Base-by-base conservation (phyloP, 2,888 invertebrate genomes). In the Calameuta idolon region DNA sequence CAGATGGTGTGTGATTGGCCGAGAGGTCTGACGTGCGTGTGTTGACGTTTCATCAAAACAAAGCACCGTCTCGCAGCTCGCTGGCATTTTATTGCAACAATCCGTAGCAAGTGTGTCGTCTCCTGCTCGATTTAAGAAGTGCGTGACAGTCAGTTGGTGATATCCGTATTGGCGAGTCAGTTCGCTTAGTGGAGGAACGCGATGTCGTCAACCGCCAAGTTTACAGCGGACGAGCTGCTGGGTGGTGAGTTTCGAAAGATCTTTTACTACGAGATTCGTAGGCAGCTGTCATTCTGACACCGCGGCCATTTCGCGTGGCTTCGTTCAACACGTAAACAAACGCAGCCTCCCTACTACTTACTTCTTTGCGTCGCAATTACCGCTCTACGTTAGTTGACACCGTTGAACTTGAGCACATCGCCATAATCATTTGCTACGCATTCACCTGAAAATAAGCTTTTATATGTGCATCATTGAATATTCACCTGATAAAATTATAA, bases 21-120 rank as follows among this genome's bases (percentile, higher is more conserved):
- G 81, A 76, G 15, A 77, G 34, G 73, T 76, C 80, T 86, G 86
- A 87, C 85, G 86, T 84, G 83, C 82, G 82, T 85, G 84, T 87
- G 89, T 88, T 89, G 90, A 89, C 87, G 89, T 89, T 89, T 85
- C 85, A 82, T 89, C 89, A 90, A 90, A 90, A 90, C 90, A 90
- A 90, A 90, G 90, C 87, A 87, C 81, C 80, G 82, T 85, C 86
- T 84, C 80, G 81, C 81, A 82, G 81, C 81, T 79, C 33, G 75
- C 34, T 77, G 79, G 85, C 88, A 89, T 88, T 89, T 87, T 85
- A 84, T 85, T 83, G 83, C 81, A 80, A 85, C 82, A 79, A 82
- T 83, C 83, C 86, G 86, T 79, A 74, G 86, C 76, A 84, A 84
- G 85, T 87, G 84, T 82, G 78, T 86, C 85, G 83, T 82, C 71